Evolutionary conservation across 1,140 invertebrate species (phyloP), one percentile per base, ranked within the genome.

Genomic region (Octopus sinensis): DNA sequence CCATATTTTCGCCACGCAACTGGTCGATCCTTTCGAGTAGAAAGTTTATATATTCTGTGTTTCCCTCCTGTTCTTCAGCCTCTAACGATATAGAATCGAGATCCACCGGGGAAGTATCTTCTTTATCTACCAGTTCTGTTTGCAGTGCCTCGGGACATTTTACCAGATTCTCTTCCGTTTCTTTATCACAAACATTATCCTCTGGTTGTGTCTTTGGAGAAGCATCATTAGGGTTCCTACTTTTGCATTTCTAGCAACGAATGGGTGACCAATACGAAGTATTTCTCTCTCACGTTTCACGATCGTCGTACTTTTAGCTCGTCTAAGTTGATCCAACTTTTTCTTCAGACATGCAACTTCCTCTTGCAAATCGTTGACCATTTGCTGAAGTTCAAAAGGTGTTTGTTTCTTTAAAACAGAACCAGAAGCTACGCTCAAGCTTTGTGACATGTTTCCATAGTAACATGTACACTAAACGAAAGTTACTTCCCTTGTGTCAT

Each of bases 241-340:
- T 43, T 43, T 43, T 3, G 30, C 1, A 43, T 43, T 43, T 43
- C 30, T 43, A 43, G 30, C 30, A 43, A 43, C 30, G 30, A 43
- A 43, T 43, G 30, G 30, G 30, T 43, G 30, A 43, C 30, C 30
- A 43, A 89, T 86, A 85, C 89, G 86, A 9, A 90, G 5, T n/a
- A 90, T 81, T 80, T 90, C 88, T 82, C 88, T 79, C 80, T 90
- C 88, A 30, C 89, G 79, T 84, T 90, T 90, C 7, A 87, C 79
- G 7, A 90, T 82, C 23, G 88, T 90, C 23, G 89, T 90, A 80
- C 88, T 89, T 80, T 90, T 90, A 5, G 89, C 89, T 83, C 89
- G 90, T n/a, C 89, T 78, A 54, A 90, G 78, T 23, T 89, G 88
- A 81, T 90, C 89, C 9, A 90, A 82, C 78, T 87, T 85, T n/a